Base-by-base conservation (phyloP, 1,140 invertebrate species). In the Battus philenor region DNA sequence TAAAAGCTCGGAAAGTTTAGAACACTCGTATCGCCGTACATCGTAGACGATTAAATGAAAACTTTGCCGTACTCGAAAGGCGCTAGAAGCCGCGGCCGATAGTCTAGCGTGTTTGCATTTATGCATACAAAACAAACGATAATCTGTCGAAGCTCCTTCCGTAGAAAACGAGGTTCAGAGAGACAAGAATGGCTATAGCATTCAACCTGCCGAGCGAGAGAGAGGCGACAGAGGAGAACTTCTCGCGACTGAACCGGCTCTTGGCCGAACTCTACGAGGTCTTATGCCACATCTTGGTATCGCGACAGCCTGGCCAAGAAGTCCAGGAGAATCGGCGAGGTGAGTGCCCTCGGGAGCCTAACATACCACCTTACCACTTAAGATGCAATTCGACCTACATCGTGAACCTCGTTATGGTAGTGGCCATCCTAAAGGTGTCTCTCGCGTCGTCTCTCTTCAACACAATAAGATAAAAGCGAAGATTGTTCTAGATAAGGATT, bases 311-410 rank as follows among this genome's bases (percentile, higher is more conserved):
- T 70, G 76, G 73, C 50, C 79, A 69, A 68, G 75, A 83, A 59
- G 69, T 53, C 57, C 81, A 80, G 64, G 75, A 83, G 36, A 71
- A 59, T 54, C 68, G 75, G 51, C 77, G 77, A 85, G 81, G 81
- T 82, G 78, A 85, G 81, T 85, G 78, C 68, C 78, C 78, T 63
- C 73, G 69, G 39, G 78, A 80, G 56, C 68, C 70, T 74, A 77
- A 68, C 61, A 66, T 75, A 80, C 78, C 81, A 85, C 81, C 78
- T 72, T 85, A 80, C 73, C 75, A 85, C 66, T 85, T 85, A 83
- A 85, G 81, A 85, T 85, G 81, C 81, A 83, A 85, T 85, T 85
- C 81, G 81, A 85, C 81, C 69, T 83, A 85, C 79, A 85, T 85
- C 72, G 81, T 83, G 59, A 85, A 85, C 68, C 65, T 85, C 44